Evolutionary conservation across 2,888 invertebrate genomes (phyloP).

Genomic region (Coremacera marginata): DNA sequence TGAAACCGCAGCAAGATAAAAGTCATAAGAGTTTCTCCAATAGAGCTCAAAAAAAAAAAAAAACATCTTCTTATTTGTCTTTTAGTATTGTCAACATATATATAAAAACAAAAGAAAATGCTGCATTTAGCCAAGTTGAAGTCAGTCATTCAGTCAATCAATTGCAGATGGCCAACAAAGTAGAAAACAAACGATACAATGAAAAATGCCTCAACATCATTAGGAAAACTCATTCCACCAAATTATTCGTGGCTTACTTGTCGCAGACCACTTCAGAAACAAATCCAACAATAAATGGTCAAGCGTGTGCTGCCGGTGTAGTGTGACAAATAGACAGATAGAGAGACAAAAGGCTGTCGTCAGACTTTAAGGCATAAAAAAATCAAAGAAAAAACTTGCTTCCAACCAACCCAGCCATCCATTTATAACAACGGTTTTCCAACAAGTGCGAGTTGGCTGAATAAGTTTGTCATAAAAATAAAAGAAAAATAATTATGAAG

Average conservation of each 20-base stretch:
- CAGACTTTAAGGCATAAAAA: neutral
- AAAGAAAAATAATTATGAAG: neutral
- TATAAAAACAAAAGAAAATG: too few species aligned
- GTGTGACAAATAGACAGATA: neutral
- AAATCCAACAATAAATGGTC: slow-evolving; percentile 4
- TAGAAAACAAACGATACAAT: neutral
- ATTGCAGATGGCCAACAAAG: too few species aligned
- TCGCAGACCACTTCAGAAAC: neutral
- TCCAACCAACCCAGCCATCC: neutral
- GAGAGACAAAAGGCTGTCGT: neutral
- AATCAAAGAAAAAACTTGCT: neutral
- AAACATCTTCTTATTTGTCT: too few species aligned
- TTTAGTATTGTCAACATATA: too few species aligned
- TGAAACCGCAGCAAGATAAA: too few species aligned
- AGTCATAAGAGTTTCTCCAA: too few species aligned
- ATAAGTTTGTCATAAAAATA: neutral
- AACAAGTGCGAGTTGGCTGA: too few species aligned
- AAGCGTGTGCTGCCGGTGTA: neutral
- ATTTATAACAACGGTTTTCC: neutral
- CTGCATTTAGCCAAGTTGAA: too few species aligned
- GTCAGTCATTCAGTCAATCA: too few species aligned
- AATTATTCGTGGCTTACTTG: neutral
- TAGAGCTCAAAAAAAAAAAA: too few species aligned
- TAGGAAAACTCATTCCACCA: neutral
- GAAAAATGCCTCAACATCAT: neutral